Conservation (phyloP, 2,888 invertebrate species). For the Idaea aversata region DNA sequence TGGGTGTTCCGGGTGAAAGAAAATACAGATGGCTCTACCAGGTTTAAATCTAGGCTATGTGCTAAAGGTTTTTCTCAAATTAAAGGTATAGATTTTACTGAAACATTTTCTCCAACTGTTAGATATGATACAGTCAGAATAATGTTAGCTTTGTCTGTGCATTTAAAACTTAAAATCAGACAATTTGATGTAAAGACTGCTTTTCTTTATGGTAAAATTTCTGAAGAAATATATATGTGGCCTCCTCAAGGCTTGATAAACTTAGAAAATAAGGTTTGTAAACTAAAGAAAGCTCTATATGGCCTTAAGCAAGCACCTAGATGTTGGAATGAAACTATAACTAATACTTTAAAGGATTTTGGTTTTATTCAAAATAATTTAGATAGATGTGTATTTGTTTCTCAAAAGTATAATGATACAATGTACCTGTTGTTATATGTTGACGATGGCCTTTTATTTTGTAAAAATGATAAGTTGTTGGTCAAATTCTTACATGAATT, state of each 20-base stretch:
- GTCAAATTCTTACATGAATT: no score
- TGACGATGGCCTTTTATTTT: no score
- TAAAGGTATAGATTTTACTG: slow-evolving; percentile 7
- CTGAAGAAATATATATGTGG: slow-evolving; percentile 6
- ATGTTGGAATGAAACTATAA: not conserved
- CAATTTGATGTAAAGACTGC: slow-evolving; percentile 12
- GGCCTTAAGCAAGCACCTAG: slow-evolving; percentile 4
- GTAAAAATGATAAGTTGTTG: no score
- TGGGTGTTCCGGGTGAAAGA: slow-evolving; percentile 3
- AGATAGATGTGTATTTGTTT: slow-evolving; percentile 2
- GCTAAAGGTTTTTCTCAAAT: slow-evolving; percentile 8
- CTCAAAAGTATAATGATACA: no score
- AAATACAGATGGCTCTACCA: not conserved
- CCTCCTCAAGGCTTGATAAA: slow-evolving; percentile 1
- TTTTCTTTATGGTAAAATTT: slow-evolving; percentile 8
- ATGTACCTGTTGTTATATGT: no score
- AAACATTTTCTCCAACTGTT: slow-evolving; percentile 8
- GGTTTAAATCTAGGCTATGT: slow-evolving; percentile 3
- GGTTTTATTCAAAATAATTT: not conserved
- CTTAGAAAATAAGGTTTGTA: not conserved
- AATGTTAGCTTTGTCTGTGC: slow-evolving; percentile 3
- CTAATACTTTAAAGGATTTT: not conserved
- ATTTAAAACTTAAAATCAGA: not conserved
- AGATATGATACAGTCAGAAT: slow-evolving; percentile 3
- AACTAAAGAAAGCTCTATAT: slow-evolving; percentile 2